Percentiles rank a stretch among this genome's conserved stretches.
Conservation (phyloP, 2,888 invertebrate species). For the Blastobasis lacticolella region DNA sequence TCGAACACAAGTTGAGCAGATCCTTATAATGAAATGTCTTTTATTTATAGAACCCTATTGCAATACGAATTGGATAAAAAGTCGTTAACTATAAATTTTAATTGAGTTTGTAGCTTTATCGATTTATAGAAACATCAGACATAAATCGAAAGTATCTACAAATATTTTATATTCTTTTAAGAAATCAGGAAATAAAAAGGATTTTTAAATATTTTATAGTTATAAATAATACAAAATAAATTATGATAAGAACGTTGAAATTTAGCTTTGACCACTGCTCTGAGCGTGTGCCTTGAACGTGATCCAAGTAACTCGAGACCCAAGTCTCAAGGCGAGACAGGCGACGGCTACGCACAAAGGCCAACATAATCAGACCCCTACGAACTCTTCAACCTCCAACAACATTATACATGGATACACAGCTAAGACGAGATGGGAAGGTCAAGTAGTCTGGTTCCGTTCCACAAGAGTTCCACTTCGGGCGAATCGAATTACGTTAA, state of each 20-base stretch:
- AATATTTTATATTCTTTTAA: no score
- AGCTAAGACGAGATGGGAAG: conserved; percentile 31
- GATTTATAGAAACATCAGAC: not conserved
- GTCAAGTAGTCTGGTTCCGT: conserved; percentile 46
- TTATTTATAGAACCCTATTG: conserved; percentile 37
- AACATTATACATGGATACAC: conserved; percentile 15
- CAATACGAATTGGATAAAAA: conserved; percentile 14
- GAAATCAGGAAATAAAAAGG: no score
- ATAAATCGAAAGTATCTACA: no score
- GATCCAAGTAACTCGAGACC: conserved; percentile 68
- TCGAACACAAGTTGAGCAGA: conserved; percentile 42
- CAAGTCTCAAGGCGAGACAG: conserved; percentile 61
- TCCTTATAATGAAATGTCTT: conserved; percentile 30
- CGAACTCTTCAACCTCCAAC: conserved; percentile 30
- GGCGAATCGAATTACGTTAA: conserved; percentile 68
- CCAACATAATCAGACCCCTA: conserved; percentile 45
- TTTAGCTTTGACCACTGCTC: conserved; percentile 42
- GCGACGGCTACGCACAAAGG: conserved; percentile 36
- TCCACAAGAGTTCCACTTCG: conserved; percentile 56
- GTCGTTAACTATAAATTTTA: conserved; percentile 25
- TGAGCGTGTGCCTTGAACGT: conserved; percentile 62
- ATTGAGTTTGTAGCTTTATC: conserved; percentile 29
- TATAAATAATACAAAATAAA: conserved; percentile 9
- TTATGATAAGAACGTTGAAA: conserved; percentile 32
- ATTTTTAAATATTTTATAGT: no score